Evolutionary conservation across 2,797 vertebrate genomes (phyloP), one percentile per base, ranked within the genome.

Genomic region (Oceanodroma leucorhoa): DNA sequence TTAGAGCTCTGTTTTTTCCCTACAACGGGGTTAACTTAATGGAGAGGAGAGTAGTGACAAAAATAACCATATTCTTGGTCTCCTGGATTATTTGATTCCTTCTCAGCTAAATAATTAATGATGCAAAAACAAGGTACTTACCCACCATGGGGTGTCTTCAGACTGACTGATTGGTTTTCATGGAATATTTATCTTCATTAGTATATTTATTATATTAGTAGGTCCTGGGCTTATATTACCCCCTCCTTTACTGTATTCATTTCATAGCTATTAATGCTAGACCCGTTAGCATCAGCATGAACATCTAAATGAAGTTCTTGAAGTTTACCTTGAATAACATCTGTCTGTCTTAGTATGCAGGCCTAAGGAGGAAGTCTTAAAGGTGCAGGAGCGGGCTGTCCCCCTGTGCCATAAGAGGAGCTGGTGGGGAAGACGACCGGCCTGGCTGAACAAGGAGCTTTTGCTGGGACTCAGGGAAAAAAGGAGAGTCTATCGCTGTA

Each of bases 291-390:
- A 90, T 62, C 45, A 92, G 9, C 46, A 53, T 48, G 34, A 96
- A 60, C 41, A 73, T 96, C 41, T 62, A 69, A 36, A 91, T 30
- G 4, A 92, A 80, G 62, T 60, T 75, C 27, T 95, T 65, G 9
- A 82, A 73, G 34, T 89, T 89, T 71, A 90, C 40, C 67, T 60
- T 80, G 48, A 95, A 93, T 87, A 96, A 87, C 4, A 0, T 64
- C 54, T 87, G 40, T 83, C 43, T 80, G 38, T 85, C 87, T 96
- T 96, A 89, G 79, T 89, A 96, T 95, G 91, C 92, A 95, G 88
- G 60, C 64, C 82, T 86, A 93, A n/a, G n/a, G n/a, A n/a, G n/a
- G n/a, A n/a, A n/a, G n/a, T n/a, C n/a, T n/a, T n/a, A n/a, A n/a
- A n/a, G n/a, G n/a, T n/a, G n/a, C n/a, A n/a, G n/a, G n/a, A n/a